These are phyloP conservation scores for Ophion ellenae DNA, from an alignment of 2,888 invertebrate species.

Conservation along the genomic window DNA sequence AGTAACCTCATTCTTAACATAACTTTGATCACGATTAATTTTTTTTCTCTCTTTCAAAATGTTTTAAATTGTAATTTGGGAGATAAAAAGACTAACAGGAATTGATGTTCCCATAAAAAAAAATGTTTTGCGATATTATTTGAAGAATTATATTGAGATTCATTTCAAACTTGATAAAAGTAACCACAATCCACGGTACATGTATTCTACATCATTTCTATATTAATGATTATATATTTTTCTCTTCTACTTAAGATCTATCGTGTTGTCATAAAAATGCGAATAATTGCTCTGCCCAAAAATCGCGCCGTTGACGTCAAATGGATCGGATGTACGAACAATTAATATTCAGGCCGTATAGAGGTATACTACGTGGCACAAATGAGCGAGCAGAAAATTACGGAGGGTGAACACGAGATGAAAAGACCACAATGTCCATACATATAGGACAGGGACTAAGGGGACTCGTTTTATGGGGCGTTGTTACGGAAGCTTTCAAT, in stretches of 20 bases:
- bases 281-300: not conserved
- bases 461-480: not conserved
- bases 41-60: no score
- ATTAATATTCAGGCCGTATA: not conserved
- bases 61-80: no score
- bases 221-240: not conserved
- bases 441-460: not conserved
- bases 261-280: not conserved
- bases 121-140: no score
- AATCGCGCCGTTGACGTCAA: not conserved
- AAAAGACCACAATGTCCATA: slow-evolving; percentile 1
- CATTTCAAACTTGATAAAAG: no score
- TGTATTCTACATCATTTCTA: not conserved
- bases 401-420: slow-evolving; percentile 16
- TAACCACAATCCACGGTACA: not conserved
- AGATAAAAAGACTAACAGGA: no score
- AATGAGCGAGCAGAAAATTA: slow-evolving; percentile 4
- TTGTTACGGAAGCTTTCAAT: slow-evolving; percentile 21
- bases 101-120: no score
- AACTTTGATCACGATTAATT: no score
- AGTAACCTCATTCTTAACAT: no score
- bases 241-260: not conserved
- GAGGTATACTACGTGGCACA: not conserved
- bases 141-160: no score
- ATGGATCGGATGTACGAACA: slow-evolving; percentile 8